Evolutionary conservation across 2,113 vertebrate species (phyloP).

Genomic region (Semnornis frantzii): DNA sequence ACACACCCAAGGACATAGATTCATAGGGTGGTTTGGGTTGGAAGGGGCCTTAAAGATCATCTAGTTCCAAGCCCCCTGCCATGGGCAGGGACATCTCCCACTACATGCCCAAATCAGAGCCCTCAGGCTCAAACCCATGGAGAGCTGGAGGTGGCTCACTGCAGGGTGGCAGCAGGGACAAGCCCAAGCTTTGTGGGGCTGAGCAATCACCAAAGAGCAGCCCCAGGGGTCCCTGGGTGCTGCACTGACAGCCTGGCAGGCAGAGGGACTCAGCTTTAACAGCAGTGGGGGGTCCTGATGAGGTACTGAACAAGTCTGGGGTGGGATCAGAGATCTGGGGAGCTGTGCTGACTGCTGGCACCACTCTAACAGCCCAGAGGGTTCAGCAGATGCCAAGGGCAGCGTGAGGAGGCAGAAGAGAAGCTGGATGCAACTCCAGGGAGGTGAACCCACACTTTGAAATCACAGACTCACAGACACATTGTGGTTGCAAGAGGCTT

Average conservation of each 20-base stretch:
- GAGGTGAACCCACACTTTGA: too few species aligned
- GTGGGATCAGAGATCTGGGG: not conserved
- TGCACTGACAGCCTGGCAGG: not conserved
- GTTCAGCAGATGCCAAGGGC: too few species aligned
- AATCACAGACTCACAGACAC: too few species aligned
- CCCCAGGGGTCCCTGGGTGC: not conserved
- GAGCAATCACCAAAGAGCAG: not conserved
- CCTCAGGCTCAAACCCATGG: fast-evolving
- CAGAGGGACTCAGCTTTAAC: not conserved
- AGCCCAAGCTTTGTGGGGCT: not conserved
- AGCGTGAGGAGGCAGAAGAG: too few species aligned
- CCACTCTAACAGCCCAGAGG: too few species aligned
- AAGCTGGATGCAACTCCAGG: too few species aligned
- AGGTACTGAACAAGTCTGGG: not conserved
- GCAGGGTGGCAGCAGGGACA: not conserved
- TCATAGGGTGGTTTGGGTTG: too few species aligned
- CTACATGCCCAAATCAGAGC: not conserved
- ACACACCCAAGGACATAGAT: fast-evolving
- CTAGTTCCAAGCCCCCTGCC: too few species aligned
- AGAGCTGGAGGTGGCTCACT: not conserved
- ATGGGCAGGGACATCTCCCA: too few species aligned
- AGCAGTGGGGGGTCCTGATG: not conserved
- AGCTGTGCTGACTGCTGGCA: not conserved
- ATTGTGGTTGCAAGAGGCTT: too few species aligned
- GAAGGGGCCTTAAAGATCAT: too few species aligned